Evolutionary conservation across 2,113 vertebrate genomes (phyloP), one percentile per base, ranked within the genome.

Genomic region (Puffinus mauretanicus): DNA sequence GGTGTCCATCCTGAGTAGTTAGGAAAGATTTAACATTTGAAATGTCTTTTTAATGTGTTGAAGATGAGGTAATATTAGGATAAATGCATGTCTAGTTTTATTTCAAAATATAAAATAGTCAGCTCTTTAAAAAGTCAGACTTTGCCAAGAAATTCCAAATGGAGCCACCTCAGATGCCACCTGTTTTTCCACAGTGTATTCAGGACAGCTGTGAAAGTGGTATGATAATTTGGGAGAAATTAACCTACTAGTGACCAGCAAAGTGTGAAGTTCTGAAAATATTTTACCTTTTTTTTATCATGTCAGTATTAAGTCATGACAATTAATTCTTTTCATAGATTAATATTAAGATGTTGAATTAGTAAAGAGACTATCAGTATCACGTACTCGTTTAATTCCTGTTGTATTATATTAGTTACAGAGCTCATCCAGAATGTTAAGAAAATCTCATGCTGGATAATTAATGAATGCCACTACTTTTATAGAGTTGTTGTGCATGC

Each of bases 401-500:
- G 11, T 47, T 69, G 32, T 30, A 26, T 44, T 81, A 12, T 25
- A n/a, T 67, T 44, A 42, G 40, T 38, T 38, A 88, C 22, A 91
- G 24, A 54, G 10, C 7, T 0, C 0, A 17, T 57, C 20, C 22
- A 42, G 29, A 40, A 47, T 82, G 62, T 86, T 84, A 88, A 82
- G 80, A 77, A 95, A 89, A 87, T 76, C 67, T 88, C 61, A 89
- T 72, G 81, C 55, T 86, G 65, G 47, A 42, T 93, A 73, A 40
- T 27, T 82, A 88, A 91, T 61, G 46, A 89, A 19, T 86, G 71
- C 57, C 62, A 81, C 36, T 85, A 76, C 61, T 93, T 96, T 76
- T 89, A 81, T 79, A 90, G 94, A 95, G 87, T 83, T 90, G 92
- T 88, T 95, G 58, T 90, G 88, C 80, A 55, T 93, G 90, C 66